Conservation (phyloP, 2,888 invertebrate species). For the Drosophila aldrichi region DNA sequence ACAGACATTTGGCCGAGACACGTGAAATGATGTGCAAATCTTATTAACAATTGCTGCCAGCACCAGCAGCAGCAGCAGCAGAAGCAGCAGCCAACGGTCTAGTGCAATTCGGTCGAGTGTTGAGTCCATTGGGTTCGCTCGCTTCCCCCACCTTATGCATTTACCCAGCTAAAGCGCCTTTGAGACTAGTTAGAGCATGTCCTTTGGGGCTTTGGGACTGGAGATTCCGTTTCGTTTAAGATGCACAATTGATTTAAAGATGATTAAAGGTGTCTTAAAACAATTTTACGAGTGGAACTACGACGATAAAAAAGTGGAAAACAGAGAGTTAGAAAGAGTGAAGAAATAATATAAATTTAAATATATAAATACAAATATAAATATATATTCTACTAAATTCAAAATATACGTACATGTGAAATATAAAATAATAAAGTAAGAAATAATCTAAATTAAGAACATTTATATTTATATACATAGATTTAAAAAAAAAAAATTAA, state of each 20-base stretch:
- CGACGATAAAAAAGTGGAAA: too few relatives aligned
- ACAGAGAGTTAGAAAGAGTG: too few relatives aligned
- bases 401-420: too few relatives aligned
- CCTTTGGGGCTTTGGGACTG: constrained; percentile 1
- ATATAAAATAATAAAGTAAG: too few relatives aligned
- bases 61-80: constrained; percentile 53
- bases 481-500: too few relatives aligned
- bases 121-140: constrained; percentile 18
- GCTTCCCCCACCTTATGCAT: constrained; percentile 1
- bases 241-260: constrained; percentile 10
- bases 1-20: constrained; percentile 69
- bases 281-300: too few relatives aligned
- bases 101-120: constrained; percentile 39
- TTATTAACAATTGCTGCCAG: constrained; percentile 80
- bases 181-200: constrained; percentile 25
- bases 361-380: too few relatives aligned
- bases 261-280: not conserved
- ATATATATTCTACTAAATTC: too few relatives aligned
- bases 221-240: constrained; percentile 6
- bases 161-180: constrained; percentile 33
- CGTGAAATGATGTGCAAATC: constrained; percentile 80
- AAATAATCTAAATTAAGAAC: too few relatives aligned
- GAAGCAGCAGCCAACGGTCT: constrained; percentile 43
- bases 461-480: too few relatives aligned
- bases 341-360: too few relatives aligned